Conservation (phyloP, 2,113 vertebrate genomes). For the Meleagris gallopavo region DNA sequence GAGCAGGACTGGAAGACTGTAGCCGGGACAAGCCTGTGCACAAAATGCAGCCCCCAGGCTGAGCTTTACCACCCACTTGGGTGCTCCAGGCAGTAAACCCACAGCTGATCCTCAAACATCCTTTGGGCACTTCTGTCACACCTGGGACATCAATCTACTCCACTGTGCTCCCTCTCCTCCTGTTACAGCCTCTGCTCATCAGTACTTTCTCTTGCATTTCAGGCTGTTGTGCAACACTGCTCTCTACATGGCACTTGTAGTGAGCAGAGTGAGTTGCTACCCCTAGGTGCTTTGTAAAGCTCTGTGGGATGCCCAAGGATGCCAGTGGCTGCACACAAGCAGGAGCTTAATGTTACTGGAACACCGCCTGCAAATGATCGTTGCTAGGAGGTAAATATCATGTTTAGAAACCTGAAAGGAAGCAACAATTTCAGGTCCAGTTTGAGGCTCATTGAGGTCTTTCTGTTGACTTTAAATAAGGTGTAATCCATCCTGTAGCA, state of each 20-base stretch:
- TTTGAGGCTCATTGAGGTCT: not conserved
- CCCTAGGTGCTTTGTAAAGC: not conserved
- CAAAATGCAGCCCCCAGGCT: not conserved
- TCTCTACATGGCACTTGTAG: not conserved
- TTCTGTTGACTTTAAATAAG: not conserved
- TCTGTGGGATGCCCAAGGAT: not conserved
- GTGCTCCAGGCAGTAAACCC: not conserved
- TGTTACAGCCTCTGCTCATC: not conserved
- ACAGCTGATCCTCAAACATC: not conserved
- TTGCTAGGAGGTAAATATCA: conserved; percentile 47
- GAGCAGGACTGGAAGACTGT: not conserved
- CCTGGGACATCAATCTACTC: not conserved
- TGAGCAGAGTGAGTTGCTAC: not conserved
- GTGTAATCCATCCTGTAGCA: not conserved
- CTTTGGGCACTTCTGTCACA: not conserved
- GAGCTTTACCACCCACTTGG: not conserved
- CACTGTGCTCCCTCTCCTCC: not conserved
- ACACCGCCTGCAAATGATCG: not conserved
- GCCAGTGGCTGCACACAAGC: not conserved
- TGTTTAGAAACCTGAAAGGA: conserved; percentile 10
- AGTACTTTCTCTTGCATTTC: not conserved
- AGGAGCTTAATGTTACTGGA: not conserved
- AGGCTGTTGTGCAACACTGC: not conserved
- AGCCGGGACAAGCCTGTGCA: not conserved
- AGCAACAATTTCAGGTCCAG: conserved; percentile 10